Evolutionary conservation across 2,113 vertebrate genomes (phyloP), one percentile per base, ranked within the genome.

Genomic region (Eudyptes chrysolophus): DNA sequence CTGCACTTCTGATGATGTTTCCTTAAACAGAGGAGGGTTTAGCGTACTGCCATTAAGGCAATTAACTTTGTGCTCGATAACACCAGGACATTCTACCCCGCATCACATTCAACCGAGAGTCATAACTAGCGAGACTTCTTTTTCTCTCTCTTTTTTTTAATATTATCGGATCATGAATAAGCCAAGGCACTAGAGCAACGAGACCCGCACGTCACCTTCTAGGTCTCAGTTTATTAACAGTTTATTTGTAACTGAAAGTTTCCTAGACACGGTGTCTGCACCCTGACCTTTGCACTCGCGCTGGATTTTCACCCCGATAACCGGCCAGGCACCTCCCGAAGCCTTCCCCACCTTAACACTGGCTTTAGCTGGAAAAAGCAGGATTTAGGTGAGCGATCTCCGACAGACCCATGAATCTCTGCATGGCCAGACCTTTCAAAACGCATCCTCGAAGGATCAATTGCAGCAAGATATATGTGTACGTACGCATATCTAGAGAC

Each of bases 401-500:
- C 1, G 3, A 21, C 32, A 42, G 16, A 17, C 22, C 40, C 51
- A 17, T 0, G 0, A 22, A 75, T 3, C 19, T 52, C 36, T 34
- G 26, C 12, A 5, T 0, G 16, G 32, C 25, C 38, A 32, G 11
- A 16, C 16, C 12, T 22, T 42, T 16, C 72, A 18, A 17, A 34
- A 52, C 1, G 6, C 18, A 8, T 24, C 30, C 55, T 36, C 25
- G 6, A 38, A 46, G 36, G 55, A 70, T 38, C 36, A 8, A 4
- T 0, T 6, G 22, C 44, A 61, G 26, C 32, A 46, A 42, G 16
- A 15, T 2, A 8, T 3, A 2, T 3, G 27, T 8, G 25, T 8
- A 26, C 9, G 4, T 2, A 22, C 26, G 22, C 7, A 6, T 4
- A 25, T 1, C 16, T 1, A 30, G 3, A 14, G 9, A 10, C 7